Evolutionary conservation across 2,797 vertebrate genomes (phyloP).

Genomic region (Anniella stebbinsi): DNA sequence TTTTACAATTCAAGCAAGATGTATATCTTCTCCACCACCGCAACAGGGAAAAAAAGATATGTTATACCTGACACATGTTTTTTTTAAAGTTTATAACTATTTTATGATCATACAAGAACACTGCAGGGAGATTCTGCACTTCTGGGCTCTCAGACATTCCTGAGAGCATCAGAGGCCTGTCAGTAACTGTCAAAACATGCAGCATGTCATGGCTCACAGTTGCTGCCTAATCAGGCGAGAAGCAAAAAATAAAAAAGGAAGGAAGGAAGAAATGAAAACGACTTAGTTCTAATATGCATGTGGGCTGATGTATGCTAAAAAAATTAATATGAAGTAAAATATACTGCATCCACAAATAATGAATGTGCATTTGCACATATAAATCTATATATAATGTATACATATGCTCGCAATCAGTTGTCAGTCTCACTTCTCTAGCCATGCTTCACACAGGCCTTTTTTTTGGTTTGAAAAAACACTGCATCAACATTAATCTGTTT

Average conservation of each 20-base stretch:
- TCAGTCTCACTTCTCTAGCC: neutral
- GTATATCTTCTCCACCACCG: too few species aligned
- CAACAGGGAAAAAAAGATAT: neutral
- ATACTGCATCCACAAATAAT: conserved; percentile 57
- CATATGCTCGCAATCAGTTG: neutral
- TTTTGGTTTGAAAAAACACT: neutral
- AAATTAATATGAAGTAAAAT: conserved; percentile 62
- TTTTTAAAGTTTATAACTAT: neutral
- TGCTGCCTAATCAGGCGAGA: conserved; percentile 44
- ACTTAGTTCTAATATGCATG: conserved; percentile 60
- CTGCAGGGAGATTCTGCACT: neutral
- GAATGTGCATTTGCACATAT: conserved; percentile 21
- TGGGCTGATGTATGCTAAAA: conserved; percentile 52
- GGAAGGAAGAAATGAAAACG: neutral
- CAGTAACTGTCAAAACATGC: conserved; percentile 60
- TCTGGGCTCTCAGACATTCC: conserved; percentile 24
- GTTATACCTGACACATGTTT: neutral
- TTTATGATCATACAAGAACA: conserved; percentile 1
- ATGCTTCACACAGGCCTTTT: neutral
- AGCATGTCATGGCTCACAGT: conserved; percentile 33
- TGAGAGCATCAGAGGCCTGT: conserved; percentile 15
- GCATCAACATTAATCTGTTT: neutral
- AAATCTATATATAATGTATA: too few species aligned
- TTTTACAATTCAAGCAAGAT: neutral
- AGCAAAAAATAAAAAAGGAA: neutral